These are phyloP conservation scores for Suncus etruscus DNA, from an alignment of 2,113 vertebrate species.

Conservation along the genomic window DNA sequence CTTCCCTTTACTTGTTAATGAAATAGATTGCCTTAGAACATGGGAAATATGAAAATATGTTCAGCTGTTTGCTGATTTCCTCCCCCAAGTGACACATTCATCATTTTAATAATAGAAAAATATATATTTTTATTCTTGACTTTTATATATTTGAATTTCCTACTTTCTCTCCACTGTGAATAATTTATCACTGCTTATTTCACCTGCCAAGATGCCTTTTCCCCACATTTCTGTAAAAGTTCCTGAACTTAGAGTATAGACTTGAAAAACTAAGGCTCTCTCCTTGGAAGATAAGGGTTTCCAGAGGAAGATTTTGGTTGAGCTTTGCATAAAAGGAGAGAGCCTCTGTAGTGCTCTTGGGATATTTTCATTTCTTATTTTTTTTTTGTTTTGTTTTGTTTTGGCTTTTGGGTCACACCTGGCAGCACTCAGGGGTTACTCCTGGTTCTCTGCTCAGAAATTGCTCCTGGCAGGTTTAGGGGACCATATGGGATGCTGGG, in stretches of 20 bases:
- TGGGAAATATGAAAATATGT: neutral
- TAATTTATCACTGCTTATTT: conserved; percentile 14
- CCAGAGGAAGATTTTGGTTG: neutral
- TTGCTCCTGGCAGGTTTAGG: too few species aligned
- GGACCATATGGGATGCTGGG: too few species aligned
- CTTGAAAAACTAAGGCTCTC: conserved; percentile 36
- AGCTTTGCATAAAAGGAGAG: neutral
- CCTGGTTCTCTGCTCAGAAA: too few species aligned
- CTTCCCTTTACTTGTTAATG: conserved; percentile 37
- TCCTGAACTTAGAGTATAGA: conserved; percentile 41
- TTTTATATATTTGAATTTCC: neutral
- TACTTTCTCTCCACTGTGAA: neutral
- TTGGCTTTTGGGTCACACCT: too few species aligned
- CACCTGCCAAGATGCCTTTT: neutral
- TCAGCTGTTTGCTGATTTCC: neutral
- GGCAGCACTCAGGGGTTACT: too few species aligned
- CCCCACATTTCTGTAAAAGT: neutral
- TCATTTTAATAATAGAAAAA: neutral
- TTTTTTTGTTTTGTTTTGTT: too few species aligned
- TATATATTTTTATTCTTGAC: neutral
- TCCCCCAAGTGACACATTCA: neutral
- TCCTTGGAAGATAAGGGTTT: neutral
- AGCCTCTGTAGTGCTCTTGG: neutral
- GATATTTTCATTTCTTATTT: neutral
- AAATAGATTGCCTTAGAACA: neutral